Evolutionary conservation across 2,888 invertebrate species (phyloP), one percentile per base, ranked within the genome.

Genomic region (Steromphala cineraria): DNA sequence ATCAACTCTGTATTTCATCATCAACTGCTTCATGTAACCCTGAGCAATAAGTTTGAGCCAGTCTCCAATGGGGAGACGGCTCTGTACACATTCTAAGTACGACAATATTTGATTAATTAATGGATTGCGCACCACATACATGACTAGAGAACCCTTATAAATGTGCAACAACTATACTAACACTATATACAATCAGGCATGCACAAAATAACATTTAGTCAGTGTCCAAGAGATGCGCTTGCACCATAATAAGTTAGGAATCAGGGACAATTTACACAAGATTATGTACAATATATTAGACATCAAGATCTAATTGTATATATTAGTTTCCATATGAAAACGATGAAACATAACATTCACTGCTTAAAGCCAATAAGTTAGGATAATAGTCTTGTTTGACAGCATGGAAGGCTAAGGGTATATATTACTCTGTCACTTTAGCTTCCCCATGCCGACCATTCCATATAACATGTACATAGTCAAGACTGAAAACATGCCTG

Each of bases 91-190:
- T 71, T 31, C 71, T 71, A 71, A 71, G 40, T 71, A 71, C 71
- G 71, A 71, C 71, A 71, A 71, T 71, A 71, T 71, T 56, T 71
- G 71, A 71, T 71, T 36, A 71, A 71, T 36, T 71, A n/a, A 71
- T 71, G 71, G 46, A 71, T 71, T 40, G 62, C 19, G 71, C 71
- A 71, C 36, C 71, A 71, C 36, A 71, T 40, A 40, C 40, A 31
- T 71, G 71, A 71, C 71, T 71, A 71, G 71, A 40, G 19, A 40
- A 71, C 36, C 40, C 71, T 36, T 17, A 56, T 56, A 56, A 21
- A 19, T 31, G 71, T 31, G 71, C 40, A 71, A 71, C 71, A 71
- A 71, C 71, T 36, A 56, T 19, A 71, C 71, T 71, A 71, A 10
- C 40, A 36, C 71, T 71, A 40, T 71, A 17, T 71, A 71, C 71